Evolutionary conservation across 2,113 vertebrate species (phyloP), one percentile per base, ranked within the genome.

Genomic region (Megaleporinus macrocephalus): DNA sequence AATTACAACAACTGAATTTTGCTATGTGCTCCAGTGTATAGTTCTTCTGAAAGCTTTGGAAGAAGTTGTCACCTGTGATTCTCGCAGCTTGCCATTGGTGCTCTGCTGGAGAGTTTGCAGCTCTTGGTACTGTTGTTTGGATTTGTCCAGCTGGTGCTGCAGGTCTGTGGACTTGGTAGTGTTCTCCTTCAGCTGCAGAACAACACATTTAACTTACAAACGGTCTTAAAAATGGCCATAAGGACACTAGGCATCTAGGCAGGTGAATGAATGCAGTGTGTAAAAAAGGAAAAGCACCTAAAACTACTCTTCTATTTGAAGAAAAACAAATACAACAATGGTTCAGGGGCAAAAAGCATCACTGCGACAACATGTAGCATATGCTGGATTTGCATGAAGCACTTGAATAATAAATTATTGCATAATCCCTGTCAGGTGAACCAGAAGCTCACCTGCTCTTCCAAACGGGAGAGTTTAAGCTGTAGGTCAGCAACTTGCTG

Each of bases 121-220:
- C 83, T 99, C 98, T 90, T 98, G 97, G 86, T 99, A 94, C 79
- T 99, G 98, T 78, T 99, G 97, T 81, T 96, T 97, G 85, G 94
- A 93, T 91, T 99, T 99, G 73, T 99, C 97, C 92, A 98, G 89
- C 5, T 98, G 97, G 92, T 99, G 96, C 7, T 98, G 97, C 72
- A 98, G 69, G 87, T 99, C 98, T 49, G 95, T 95, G 77, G 89
- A 95, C 89, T 93, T 96, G 87, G 93, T 89, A 75, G 87, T 91
- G 89, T 93, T 94, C 90, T 98, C 97, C 92, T 97, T 99, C 78
- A 98, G 85, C 98, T 99, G 87, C 53, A 86, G 90, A 81, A 53
- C 84, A 55, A 82, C n/a, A n/a, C n/a, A n/a, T n/a, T n/a, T n/a
- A n/a, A n/a, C n/a, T n/a, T n/a, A n/a, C n/a, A n/a, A n/a, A n/a